phyloP scores from a whole-genome alignment of 1,140 invertebrate species.

The Magallana ariakensis region DNA sequence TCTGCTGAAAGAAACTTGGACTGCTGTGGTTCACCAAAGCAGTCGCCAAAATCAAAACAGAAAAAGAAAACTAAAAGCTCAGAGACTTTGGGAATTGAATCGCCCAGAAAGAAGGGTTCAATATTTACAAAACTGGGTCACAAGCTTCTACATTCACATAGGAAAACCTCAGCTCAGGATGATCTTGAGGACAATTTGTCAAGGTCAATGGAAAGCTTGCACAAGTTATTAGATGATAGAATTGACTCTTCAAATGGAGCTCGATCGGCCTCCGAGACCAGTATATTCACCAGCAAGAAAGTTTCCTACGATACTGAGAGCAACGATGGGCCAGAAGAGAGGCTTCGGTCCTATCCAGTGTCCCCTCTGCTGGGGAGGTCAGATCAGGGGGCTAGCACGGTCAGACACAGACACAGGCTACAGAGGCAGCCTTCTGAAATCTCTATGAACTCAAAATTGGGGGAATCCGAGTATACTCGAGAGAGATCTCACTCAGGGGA shows the following conservation, averaged over 20 bases:
- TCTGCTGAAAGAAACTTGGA: neutral
- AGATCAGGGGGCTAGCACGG: neutral
- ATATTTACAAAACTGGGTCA: conserved; percentile 25
- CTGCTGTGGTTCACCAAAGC: neutral
- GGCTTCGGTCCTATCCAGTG: neutral
- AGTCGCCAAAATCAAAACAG: conserved; percentile 10
- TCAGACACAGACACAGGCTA: neutral
- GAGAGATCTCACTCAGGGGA: neutral
- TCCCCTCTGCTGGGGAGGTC: neutral
- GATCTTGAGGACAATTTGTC: conserved; percentile 9
- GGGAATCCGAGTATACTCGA: neutral
- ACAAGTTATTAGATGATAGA: neutral
- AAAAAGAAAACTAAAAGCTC: neutral
- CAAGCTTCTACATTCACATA: conserved; percentile 13
- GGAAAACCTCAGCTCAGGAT: neutral
- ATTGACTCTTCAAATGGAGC: neutral
- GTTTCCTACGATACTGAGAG: neutral
- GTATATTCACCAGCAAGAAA: neutral
- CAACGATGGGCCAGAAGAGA: neutral
- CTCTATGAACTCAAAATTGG: no score
- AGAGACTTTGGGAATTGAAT: neutral
- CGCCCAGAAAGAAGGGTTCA: neutral
- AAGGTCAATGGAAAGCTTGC: conserved; percentile 11
- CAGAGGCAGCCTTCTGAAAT: neutral
- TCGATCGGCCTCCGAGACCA: neutral